Evolutionary conservation across 2,888 invertebrate genomes (phyloP).

Genomic region (Agrenia bidenticulata): DNA sequence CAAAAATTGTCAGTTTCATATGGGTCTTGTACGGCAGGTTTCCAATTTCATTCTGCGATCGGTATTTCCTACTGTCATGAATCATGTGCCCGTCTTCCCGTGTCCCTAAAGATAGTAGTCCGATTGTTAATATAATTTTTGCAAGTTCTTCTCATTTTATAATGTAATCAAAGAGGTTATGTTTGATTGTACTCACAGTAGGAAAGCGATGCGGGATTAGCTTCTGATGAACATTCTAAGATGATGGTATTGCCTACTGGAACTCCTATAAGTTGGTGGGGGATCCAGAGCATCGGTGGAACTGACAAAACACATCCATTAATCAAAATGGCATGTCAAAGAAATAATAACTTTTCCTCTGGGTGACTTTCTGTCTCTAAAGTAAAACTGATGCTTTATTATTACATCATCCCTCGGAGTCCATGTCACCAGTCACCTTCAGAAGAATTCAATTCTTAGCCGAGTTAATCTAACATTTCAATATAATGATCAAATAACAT

Average conservation of each 20-base stretch:
- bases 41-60: constrained; percentile 64
- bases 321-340: constrained; percentile 30
- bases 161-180: constrained; percentile 52
- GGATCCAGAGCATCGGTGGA: constrained; percentile 89
- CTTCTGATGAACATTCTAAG: constrained; percentile 85
- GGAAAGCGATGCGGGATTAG: constrained; percentile 84
- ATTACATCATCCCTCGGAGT: too few relatives aligned
- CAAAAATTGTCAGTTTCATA: constrained; percentile 78
- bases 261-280: constrained; percentile 84
- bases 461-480: too few relatives aligned
- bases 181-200: too few relatives aligned
- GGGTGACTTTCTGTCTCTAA: too few relatives aligned
- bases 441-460: too few relatives aligned
- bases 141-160: constrained; percentile 11
- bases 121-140: constrained; percentile 62
- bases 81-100: constrained; percentile 85
- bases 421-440: too few relatives aligned
- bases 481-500: too few relatives aligned
- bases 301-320: constrained; percentile 61
- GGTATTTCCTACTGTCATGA: constrained; percentile 79
- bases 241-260: constrained; percentile 80
- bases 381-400: too few relatives aligned
- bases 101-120: too few relatives aligned
- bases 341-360: constrained; percentile 8
- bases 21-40: constrained; percentile 78